Conservation (phyloP, 2,113 vertebrate species). For the Tympanuchus pallidicinctus region DNA sequence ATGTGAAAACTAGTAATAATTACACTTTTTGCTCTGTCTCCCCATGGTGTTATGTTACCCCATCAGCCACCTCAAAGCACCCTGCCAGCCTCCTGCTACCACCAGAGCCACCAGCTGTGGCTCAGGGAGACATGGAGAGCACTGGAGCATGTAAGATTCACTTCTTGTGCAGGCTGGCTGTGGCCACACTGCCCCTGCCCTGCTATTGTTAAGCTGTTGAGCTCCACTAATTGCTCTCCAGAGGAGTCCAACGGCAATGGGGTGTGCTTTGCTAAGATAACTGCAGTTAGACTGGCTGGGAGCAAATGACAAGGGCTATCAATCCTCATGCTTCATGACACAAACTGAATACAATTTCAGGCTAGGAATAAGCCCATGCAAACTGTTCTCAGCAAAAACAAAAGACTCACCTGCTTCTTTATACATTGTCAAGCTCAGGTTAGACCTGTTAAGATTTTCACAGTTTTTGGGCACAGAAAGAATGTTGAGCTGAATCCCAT, state of each 20-base stretch:
- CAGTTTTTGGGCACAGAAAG: background rate
- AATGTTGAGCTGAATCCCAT: background rate
- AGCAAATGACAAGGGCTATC: conserved; percentile 25
- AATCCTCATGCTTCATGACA: conserved; percentile 36
- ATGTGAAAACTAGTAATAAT: background rate
- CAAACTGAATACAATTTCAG: background rate
- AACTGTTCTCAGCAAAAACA: background rate
- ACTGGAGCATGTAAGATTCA: fast-evolving
- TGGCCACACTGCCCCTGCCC: background rate
- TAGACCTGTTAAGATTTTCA: background rate
- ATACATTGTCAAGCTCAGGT: background rate
- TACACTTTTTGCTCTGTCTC: background rate
- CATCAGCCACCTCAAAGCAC: background rate
- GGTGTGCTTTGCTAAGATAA: conserved; percentile 55
- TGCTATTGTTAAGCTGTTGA: background rate
- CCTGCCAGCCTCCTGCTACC: background rate
- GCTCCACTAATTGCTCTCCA: conserved; percentile 16
- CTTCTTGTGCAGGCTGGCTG: background rate
- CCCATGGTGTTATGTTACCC: too few species aligned
- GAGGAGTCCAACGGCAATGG: background rate
- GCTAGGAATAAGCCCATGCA: background rate
- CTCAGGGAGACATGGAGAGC: background rate
- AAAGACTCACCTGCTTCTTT: background rate
- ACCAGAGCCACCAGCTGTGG: background rate
- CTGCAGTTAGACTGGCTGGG: background rate